Evolutionary conservation across 1,140 invertebrate genomes (phyloP).

Genomic region (Trachymyrmex septentrionalis): DNA sequence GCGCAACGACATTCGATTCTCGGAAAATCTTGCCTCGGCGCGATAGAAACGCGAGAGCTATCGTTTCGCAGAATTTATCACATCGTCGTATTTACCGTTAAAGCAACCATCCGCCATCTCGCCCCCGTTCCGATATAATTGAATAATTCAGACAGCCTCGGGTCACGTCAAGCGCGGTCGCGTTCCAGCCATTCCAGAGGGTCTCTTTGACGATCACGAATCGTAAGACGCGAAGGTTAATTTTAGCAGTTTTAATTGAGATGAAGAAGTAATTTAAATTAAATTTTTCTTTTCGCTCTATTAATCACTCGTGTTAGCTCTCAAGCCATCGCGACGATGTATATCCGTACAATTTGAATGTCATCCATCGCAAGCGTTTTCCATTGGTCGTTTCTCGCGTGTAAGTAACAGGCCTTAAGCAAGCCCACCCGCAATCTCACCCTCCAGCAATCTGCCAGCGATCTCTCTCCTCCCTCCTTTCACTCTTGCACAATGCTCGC

Average conservation of each 20-base stretch:
- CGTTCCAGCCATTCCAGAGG: constrained; percentile 4
- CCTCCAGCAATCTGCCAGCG: constrained; percentile 35
- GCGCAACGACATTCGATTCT: constrained; percentile 3
- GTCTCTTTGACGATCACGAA: constrained; percentile 31
- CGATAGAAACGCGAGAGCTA: constrained; percentile 19
- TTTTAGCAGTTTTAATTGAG: constrained; percentile 28
- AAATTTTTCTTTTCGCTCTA: neutral
- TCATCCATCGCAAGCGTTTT: neutral
- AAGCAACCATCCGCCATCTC: constrained; percentile 36
- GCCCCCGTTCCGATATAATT: constrained; percentile 68
- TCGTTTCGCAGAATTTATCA: constrained; percentile 40
- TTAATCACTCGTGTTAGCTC: neutral
- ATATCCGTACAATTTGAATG: neutral
- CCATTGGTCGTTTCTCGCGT: neutral
- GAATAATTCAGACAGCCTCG: constrained; percentile 70
- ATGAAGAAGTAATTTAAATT: neutral
- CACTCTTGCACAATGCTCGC: constrained; percentile 10
- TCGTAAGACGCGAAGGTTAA: neutral
- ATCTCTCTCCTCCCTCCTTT: neutral
- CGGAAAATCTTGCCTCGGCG: constrained; percentile 47
- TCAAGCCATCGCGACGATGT: neutral
- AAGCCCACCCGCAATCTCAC: constrained; percentile 22
- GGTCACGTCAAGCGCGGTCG: constrained; percentile 5
- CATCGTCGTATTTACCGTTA: constrained; percentile 32
- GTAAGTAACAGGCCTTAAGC: constrained; percentile 16